Evolutionary conservation across 2,113 vertebrate species (phyloP).

Genomic region (Odobenus rosmarus): DNA sequence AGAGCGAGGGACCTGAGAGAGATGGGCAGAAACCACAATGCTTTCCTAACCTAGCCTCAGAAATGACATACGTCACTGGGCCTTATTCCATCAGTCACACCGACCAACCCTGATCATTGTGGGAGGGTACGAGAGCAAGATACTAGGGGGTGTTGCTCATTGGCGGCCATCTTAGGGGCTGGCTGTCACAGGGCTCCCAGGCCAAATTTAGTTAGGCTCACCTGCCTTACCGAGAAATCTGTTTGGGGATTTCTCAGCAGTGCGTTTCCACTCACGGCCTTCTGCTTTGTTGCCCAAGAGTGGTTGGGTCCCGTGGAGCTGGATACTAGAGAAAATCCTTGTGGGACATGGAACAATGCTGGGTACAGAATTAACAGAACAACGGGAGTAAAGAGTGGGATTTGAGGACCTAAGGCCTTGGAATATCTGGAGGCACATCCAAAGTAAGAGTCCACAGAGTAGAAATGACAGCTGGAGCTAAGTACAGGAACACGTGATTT

Average conservation of each 20-base stretch:
- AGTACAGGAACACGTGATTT: too few relatives aligned
- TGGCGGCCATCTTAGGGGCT: not conserved
- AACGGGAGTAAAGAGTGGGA: not conserved
- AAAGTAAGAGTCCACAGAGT: accelerated
- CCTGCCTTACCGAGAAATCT: not conserved
- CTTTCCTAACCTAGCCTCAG: not conserved
- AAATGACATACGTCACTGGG: not conserved
- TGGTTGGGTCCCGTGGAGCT: not conserved
- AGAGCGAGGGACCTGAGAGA: not conserved
- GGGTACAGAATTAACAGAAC: not conserved
- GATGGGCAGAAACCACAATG: not conserved
- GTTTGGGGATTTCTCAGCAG: not conserved
- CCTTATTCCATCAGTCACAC: not conserved
- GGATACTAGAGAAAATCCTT: not conserved
- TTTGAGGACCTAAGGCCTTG: not conserved
- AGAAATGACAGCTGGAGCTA: not conserved
- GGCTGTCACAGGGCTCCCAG: too few relatives aligned
- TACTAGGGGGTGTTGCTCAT: not conserved
- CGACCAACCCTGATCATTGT: accelerated
- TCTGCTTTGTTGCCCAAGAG: not conserved
- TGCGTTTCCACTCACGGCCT: not conserved
- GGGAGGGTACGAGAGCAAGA: not conserved
- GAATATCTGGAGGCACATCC: too few relatives aligned
- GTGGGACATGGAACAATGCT: not conserved
- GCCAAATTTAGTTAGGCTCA: not conserved